Evolutionary conservation across 1,140 invertebrate genomes (phyloP).

Genomic region (Pentalonia nigronervosa): DNA sequence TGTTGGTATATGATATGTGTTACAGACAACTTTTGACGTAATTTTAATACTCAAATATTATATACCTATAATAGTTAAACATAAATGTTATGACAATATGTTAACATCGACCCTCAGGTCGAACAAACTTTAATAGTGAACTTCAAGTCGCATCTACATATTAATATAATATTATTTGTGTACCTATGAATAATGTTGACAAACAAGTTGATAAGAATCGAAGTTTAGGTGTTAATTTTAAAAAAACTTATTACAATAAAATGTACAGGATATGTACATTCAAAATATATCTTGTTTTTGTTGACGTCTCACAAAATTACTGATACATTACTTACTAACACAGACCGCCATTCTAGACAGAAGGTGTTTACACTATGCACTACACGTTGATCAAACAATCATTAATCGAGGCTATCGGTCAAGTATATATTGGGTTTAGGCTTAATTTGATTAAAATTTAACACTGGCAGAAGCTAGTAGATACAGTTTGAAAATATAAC

Average conservation of each 20-base stretch:
- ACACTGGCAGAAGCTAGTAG: not conserved
- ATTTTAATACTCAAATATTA: not conserved
- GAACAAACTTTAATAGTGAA: not conserved
- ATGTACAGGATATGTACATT: not conserved
- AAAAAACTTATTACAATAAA: not conserved
- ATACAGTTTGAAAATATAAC: not conserved
- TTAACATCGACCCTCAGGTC: not conserved
- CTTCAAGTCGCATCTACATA: not conserved
- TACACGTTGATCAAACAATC: not conserved
- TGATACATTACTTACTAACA: not conserved
- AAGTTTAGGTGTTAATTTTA: not conserved
- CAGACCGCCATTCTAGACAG: not conserved
- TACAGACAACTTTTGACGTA: not conserved
- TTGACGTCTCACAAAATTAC: not conserved
- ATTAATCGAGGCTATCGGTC: not conserved
- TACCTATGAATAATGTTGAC: not conserved
- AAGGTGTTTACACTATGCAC: too few relatives aligned
- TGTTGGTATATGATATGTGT: not conserved
- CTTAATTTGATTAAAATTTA: too few relatives aligned
- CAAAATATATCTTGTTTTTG: not conserved
- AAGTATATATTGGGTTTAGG: not conserved
- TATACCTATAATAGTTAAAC: not conserved
- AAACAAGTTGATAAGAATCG: not conserved
- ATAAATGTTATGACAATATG: not conserved
- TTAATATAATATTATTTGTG: not conserved